These are phyloP conservation scores for Eupithecia vulgata DNA, from an alignment of 2,888 invertebrate species.

Conservation along the genomic window DNA sequence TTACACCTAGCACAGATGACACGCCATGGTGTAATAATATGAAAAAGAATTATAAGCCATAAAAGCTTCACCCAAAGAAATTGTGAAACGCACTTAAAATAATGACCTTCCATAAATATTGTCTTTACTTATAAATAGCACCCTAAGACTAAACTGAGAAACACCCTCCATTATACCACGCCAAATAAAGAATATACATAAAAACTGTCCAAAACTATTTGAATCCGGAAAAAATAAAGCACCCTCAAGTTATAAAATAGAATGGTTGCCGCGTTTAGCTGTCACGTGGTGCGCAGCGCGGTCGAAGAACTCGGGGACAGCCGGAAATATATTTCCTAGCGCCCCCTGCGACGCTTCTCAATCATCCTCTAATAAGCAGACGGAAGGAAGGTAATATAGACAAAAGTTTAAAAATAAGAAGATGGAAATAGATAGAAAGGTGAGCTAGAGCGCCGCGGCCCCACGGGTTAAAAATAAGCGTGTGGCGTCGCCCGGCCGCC, in stretches of 20 bases:
- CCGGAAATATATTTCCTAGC: slow-evolving; percentile 78
- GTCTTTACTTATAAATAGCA: slow-evolving; percentile 24
- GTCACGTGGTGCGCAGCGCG: slow-evolving; percentile 61
- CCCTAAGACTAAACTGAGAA: slow-evolving; percentile 13
- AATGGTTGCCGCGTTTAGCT: slow-evolving; percentile 57
- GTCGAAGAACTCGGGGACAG: slow-evolving; percentile 49
- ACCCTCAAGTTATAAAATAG: slow-evolving; percentile 53
- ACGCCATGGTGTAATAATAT: not conserved
- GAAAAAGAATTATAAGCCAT: slow-evolving; percentile 15
- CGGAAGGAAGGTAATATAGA: slow-evolving; percentile 83
- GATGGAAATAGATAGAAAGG: slow-evolving; percentile 81
- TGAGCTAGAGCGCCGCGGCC: slow-evolving; percentile 79
- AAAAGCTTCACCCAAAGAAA: slow-evolving; percentile 1
- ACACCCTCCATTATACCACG: slow-evolving; percentile 25
- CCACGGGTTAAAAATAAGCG: slow-evolving; percentile 73
- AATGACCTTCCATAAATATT: slow-evolving; percentile 15
- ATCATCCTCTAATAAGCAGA: slow-evolving; percentile 82
- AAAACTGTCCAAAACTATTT: slow-evolving; percentile 34
- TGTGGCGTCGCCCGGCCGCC: slow-evolving; percentile 65
- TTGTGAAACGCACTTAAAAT: slow-evolving; percentile 15
- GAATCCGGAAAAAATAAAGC: slow-evolving; percentile 37
- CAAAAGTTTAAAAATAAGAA: slow-evolving; percentile 81
- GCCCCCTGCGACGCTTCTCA: slow-evolving; percentile 83
- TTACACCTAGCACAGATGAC: not conserved
- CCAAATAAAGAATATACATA: slow-evolving; percentile 33